Conservation (phyloP, 2,797 vertebrate species). For the Leuciscus waleckii region DNA sequence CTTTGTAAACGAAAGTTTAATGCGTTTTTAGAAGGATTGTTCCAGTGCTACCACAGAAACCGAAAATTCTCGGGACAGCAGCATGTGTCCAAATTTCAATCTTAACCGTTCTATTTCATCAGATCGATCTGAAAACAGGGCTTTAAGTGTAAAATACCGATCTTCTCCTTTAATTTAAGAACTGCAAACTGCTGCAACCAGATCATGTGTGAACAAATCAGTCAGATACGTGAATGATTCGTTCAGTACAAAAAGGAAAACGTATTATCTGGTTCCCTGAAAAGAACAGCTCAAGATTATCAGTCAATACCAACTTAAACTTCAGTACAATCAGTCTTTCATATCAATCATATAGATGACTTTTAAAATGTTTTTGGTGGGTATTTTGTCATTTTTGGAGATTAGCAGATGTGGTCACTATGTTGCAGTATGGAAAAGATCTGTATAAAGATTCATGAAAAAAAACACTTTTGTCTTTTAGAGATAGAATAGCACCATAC, state of each 20-base stretch:
- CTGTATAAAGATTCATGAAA: too few species aligned
- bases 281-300: neutral
- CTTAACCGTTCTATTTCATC: too few species aligned
- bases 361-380: neutral
- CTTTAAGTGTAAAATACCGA: too few species aligned
- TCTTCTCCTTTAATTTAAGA: too few species aligned
- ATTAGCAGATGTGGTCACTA: neutral
- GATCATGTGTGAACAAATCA: neutral
- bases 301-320: neutral
- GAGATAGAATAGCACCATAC: neutral
- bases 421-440: neutral
- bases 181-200: neutral
- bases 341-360: neutral
- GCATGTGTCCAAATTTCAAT: too few species aligned
- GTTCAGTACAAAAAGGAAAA: neutral
- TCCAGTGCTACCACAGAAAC: too few species aligned
- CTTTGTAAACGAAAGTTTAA: too few species aligned
- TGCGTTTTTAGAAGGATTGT: too few species aligned
- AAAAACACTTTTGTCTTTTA: neutral
- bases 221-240: neutral
- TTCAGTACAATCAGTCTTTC: neutral
- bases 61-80: too few species aligned
- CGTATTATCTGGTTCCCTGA: neutral
- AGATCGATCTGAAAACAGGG: too few species aligned
- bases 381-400: neutral